Evolutionary conservation across 2,888 invertebrate species (phyloP).

Genomic region (Crematogaster levior): DNA sequence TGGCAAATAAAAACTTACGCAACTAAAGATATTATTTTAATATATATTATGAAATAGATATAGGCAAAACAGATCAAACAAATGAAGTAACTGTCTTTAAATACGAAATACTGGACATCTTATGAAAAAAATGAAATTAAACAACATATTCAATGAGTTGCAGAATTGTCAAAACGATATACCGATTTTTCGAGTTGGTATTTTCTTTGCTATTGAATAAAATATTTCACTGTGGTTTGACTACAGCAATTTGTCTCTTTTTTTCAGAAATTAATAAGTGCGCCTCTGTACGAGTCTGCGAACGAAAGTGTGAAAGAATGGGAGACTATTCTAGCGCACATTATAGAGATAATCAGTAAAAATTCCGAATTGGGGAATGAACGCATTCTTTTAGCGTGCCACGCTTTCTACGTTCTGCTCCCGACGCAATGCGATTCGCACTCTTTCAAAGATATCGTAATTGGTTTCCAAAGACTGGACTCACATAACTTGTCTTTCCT

Average conservation of each 20-base stretch:
- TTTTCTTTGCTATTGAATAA: neutral
- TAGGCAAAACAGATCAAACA: neutral
- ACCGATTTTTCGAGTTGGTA: slow-evolving; percentile 71
- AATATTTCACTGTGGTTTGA: neutral
- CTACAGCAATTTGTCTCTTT: slow-evolving; percentile 40
- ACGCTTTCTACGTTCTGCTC: slow-evolving; percentile 76
- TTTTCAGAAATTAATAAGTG: slow-evolving; percentile 75
- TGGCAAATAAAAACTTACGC: slow-evolving; percentile 53
- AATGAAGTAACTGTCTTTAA: slow-evolving; percentile 36
- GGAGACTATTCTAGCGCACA: slow-evolving; percentile 54
- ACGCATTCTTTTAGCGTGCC: slow-evolving; percentile 75
- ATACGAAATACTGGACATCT: slow-evolving; percentile 32
- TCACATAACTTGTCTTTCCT: slow-evolving; percentile 64
- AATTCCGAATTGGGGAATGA: slow-evolving; percentile 74
- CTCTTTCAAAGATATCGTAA: slow-evolving; percentile 60
- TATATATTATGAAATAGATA: slow-evolving; percentile 18
- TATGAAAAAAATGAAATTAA: slow-evolving; percentile 57
- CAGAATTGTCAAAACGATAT: slow-evolving; percentile 57
- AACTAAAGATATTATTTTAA: slow-evolving; percentile 49
- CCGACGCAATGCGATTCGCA: slow-evolving; percentile 43
- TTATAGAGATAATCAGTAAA: slow-evolving; percentile 70
- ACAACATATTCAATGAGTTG: slow-evolving; percentile 62
- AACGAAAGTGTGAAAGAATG: slow-evolving; percentile 55
- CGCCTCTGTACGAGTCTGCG: slow-evolving; percentile 7
- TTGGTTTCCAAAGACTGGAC: slow-evolving; percentile 64